These are phyloP conservation scores for Campylorhamphus procurvoides DNA, from an alignment of 2,113 vertebrate species.

Conservation along the genomic window DNA sequence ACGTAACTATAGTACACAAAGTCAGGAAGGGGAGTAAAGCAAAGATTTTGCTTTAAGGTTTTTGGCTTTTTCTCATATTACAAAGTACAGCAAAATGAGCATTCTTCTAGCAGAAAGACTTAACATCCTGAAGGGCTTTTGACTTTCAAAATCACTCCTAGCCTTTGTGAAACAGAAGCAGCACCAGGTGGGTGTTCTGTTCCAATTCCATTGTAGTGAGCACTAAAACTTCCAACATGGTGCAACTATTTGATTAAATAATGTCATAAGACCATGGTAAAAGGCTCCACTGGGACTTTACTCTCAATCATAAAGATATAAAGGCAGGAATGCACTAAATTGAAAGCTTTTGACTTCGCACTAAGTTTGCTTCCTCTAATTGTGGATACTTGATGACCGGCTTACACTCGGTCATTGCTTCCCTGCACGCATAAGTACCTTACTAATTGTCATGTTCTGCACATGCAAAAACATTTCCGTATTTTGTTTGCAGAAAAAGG, in stretches of 20 bases:
- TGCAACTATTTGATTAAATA: not conserved
- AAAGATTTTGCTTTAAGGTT: not conserved
- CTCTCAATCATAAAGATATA: not conserved
- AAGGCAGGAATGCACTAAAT: conserved; percentile 8
- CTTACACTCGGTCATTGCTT: not conserved
- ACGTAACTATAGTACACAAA: not conserved
- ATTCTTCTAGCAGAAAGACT: not conserved
- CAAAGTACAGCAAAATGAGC: not conserved
- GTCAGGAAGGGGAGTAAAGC: not conserved
- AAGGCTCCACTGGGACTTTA: not conserved
- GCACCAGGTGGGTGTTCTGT: not conserved
- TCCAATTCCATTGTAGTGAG: not conserved
- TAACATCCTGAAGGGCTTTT: not conserved
- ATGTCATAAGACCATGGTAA: not conserved
- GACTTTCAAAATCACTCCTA: not conserved
- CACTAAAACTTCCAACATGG: not conserved
- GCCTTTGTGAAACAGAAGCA: not conserved
- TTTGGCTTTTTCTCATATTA: not conserved
- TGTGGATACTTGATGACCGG: not conserved
- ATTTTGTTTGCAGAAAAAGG: not conserved
- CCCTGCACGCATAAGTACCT: not conserved
- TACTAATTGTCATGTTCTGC: not conserved
- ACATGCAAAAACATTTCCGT: not conserved
- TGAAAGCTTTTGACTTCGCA: not conserved
- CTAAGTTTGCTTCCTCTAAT: conserved; percentile 36